Percentiles rank a stretch among this genome's conserved stretches.
Conservation (phyloP, 2,113 vertebrate genomes). For the Ornithorhynchus anatinus region DNA sequence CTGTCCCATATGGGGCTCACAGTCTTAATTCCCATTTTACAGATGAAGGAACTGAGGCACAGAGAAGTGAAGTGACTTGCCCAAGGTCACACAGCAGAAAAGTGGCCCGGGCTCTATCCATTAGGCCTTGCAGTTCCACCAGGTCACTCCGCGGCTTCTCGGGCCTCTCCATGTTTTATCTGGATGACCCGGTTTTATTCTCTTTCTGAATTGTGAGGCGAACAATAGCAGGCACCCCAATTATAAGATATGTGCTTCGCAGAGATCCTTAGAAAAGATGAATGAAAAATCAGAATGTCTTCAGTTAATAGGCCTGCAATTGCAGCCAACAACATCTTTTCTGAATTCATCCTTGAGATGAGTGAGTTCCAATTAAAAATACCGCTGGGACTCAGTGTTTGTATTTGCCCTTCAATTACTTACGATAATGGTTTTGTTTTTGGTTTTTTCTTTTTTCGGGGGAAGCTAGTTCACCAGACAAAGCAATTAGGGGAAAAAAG, state of each 20-base stretch:
- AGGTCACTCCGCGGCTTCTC: not conserved
- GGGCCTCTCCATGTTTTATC: not conserved
- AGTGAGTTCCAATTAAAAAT: conserved; percentile 11
- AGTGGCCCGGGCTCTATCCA: too few species aligned
- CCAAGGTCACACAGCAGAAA: too few species aligned
- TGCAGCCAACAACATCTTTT: not conserved
- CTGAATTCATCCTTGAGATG: not conserved
- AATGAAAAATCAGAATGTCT: not conserved
- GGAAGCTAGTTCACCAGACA: not conserved
- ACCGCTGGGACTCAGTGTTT: not conserved
- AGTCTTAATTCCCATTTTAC: too few species aligned
- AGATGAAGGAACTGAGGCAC: too few species aligned
- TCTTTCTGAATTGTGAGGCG: not conserved
- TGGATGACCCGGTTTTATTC: not conserved
- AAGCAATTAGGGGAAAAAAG: conserved; percentile 4
- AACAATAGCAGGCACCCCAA: not conserved
- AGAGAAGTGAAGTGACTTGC: too few species aligned
- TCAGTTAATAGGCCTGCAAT: not conserved
- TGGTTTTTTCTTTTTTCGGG: not conserved
- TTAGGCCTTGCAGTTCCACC: too few species aligned
- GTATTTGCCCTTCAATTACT: not conserved
- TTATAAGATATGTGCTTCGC: not conserved
- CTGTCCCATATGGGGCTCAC: too few species aligned
- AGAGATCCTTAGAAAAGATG: not conserved
- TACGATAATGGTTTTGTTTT: not conserved